A percentile compares a stretch with the other conserved stretches of the same genome.
Evolutionary conservation across 2,797 vertebrate species (phyloP).

Genomic region (Thaleichthys pacificus): DNA sequence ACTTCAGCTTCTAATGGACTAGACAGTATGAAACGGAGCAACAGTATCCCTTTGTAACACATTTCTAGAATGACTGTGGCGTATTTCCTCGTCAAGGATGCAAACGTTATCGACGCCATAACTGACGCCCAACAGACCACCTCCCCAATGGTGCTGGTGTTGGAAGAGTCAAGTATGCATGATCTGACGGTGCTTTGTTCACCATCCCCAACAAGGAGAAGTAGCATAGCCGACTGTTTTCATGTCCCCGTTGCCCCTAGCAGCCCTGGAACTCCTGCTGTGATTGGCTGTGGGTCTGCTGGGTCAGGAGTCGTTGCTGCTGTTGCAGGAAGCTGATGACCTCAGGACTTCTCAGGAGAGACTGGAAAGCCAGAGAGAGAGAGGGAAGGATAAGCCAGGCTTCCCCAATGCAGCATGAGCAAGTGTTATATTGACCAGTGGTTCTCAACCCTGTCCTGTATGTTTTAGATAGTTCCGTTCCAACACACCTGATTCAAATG

Average conservation of each 20-base stretch:
- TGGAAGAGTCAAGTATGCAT: background rate
- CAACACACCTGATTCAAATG: no score
- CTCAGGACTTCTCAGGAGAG: slow-evolving; percentile 93
- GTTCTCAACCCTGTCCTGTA: no score
- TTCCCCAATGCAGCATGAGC: background rate
- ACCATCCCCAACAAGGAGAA: slow-evolving; percentile 1
- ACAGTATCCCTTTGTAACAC: background rate
- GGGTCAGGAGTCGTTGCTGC: slow-evolving; percentile 89
- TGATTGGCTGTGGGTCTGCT: slow-evolving; percentile 83
- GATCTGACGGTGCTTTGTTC: background rate
- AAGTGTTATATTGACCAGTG: background rate
- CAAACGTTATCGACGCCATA: no score
- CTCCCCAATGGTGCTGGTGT: background rate
- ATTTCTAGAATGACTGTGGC: background rate
- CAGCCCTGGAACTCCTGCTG: slow-evolving; percentile 84
- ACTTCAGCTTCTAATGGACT: background rate
- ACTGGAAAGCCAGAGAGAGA: slow-evolving; percentile 66
- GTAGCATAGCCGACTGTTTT: background rate
- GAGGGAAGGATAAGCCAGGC: no score
- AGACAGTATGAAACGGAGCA: background rate
- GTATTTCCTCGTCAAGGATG: background rate
- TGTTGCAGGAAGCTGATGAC: slow-evolving; percentile 95
- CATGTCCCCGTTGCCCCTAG: slow-evolving; percentile 32
- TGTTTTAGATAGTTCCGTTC: no score
- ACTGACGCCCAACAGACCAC: no score